A percentile compares a stretch with the other conserved stretches of the same genome.
Evolutionary conservation across 2,797 vertebrate genomes (phyloP).

Genomic region (Amblyopsis hoosieri): DNA sequence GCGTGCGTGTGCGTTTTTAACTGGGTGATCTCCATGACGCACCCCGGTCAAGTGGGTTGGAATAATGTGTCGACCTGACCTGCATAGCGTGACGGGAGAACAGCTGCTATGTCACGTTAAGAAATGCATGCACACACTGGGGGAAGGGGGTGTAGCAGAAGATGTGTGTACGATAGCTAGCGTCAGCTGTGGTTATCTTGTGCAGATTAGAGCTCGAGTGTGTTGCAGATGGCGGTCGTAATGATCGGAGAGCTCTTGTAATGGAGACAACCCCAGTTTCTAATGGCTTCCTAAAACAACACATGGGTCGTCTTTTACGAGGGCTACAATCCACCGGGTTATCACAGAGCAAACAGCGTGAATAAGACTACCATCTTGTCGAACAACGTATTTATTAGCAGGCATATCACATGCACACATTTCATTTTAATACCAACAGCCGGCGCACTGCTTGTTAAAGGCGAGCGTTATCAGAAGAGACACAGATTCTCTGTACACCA

Average conservation of each 20-base stretch:
- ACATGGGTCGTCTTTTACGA: slow-evolving; percentile 72
- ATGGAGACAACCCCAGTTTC: slow-evolving; percentile 71
- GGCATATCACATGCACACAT: slow-evolving; percentile 43
- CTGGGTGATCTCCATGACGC: slow-evolving; percentile 13
- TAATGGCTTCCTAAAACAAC: slow-evolving; percentile 80
- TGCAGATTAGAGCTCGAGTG: slow-evolving; percentile 67
- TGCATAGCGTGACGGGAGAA: slow-evolving; percentile 52
- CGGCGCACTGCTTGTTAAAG: slow-evolving; percentile 63
- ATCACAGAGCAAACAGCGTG: slow-evolving; percentile 63
- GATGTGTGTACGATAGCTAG: slow-evolving; percentile 36
- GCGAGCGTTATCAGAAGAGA: slow-evolving; percentile 72
- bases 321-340: slow-evolving; percentile 68
- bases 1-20: slow-evolving; percentile 8
- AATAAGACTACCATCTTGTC: slow-evolving; percentile 64
- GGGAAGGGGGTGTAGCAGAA: slow-evolving; percentile 8
- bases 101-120: slow-evolving; percentile 62
- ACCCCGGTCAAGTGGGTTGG: slow-evolving; percentile 45
- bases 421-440: slow-evolving; percentile 66
- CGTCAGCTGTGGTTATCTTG: slow-evolving; percentile 70
- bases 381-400: slow-evolving; percentile 72
- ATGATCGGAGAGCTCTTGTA: slow-evolving; percentile 76
- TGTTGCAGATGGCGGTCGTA: slow-evolving; percentile 74
- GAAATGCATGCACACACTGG: slow-evolving; percentile 10
- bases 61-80: slow-evolving; percentile 54
- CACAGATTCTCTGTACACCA: slow-evolving; percentile 68